These are phyloP conservation scores for Pandion haliaetus DNA, from an alignment of 2,113 vertebrate genomes.

Conservation along the genomic window DNA sequence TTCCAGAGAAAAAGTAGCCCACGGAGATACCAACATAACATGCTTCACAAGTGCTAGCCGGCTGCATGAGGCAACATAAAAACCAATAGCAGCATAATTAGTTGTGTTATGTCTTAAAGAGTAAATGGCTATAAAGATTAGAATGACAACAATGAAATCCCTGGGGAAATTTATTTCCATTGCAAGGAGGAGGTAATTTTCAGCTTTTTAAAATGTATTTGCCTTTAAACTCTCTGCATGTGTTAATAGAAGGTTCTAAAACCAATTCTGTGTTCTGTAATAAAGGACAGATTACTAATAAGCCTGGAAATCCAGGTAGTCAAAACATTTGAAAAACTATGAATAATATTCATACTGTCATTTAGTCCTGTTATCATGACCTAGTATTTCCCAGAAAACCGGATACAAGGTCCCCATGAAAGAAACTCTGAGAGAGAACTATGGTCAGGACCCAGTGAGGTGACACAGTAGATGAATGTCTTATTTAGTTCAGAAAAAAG, in stretches of 20 bases:
- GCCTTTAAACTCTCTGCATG: background rate
- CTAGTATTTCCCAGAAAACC: background rate
- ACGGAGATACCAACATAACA: background rate
- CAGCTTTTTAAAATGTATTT: background rate
- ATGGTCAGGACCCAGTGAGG: fast-evolving
- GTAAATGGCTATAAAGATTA: background rate
- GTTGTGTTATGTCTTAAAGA: background rate
- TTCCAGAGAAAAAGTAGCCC: background rate
- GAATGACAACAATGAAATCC: background rate
- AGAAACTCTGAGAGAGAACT: background rate
- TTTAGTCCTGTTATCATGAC: background rate
- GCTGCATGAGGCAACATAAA: background rate
- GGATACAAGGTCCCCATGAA: background rate
- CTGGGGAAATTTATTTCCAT: background rate
- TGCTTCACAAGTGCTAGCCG: background rate
- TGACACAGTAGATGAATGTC: background rate
- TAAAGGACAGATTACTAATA: background rate
- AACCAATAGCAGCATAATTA: background rate
- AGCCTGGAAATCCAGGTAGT: background rate
- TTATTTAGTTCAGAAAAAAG: background rate
- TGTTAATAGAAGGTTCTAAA: background rate
- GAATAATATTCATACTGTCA: background rate
- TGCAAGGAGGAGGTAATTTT: background rate
- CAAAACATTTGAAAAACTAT: background rate
- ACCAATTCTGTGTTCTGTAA: background rate